Conservation (phyloP, 2,888 invertebrate genomes). For the Cartodere bifasciata region DNA sequence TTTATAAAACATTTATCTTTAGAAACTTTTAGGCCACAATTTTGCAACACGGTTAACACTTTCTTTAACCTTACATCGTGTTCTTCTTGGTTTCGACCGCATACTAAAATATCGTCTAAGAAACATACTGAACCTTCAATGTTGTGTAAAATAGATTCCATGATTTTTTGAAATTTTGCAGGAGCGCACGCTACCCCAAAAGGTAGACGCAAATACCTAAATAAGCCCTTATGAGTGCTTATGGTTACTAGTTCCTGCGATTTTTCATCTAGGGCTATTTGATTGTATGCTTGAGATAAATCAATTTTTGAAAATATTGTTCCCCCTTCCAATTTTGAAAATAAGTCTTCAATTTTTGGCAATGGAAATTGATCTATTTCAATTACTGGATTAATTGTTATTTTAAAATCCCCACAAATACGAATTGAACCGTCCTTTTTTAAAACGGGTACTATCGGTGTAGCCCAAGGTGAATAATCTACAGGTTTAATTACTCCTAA, state of each 20-base stretch:
- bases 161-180: conserved; percentile 26
- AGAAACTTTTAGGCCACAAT: conserved; percentile 6
- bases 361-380: conserved; percentile 19
- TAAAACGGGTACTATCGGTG: conserved; percentile 12
- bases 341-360: conserved; percentile 18
- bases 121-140: conserved; percentile 11
- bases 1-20: conserved; percentile 10
- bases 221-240: conserved; percentile 21
- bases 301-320: conserved; percentile 18
- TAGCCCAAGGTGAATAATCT: conserved; percentile 10
- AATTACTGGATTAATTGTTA: conserved; percentile 19
- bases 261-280: conserved; percentile 11
- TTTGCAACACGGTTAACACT: conserved; percentile 9
- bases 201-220: conserved; percentile 20
- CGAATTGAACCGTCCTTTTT: conserved; percentile 12
- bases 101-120: conserved; percentile 13
- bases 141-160: conserved; percentile 17
- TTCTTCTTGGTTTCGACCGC: conserved; percentile 10
- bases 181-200: conserved; percentile 24
- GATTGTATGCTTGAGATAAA: conserved; percentile 14
- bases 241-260: conserved; percentile 19
- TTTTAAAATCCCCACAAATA: conserved; percentile 15
- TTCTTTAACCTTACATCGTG: conserved; percentile 8
- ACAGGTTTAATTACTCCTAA: conserved; percentile 13
- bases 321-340: conserved; percentile 16